These are phyloP conservation scores for Glossophaga mutica DNA, from an alignment of 2,797 vertebrate species.

Conservation along the genomic window DNA sequence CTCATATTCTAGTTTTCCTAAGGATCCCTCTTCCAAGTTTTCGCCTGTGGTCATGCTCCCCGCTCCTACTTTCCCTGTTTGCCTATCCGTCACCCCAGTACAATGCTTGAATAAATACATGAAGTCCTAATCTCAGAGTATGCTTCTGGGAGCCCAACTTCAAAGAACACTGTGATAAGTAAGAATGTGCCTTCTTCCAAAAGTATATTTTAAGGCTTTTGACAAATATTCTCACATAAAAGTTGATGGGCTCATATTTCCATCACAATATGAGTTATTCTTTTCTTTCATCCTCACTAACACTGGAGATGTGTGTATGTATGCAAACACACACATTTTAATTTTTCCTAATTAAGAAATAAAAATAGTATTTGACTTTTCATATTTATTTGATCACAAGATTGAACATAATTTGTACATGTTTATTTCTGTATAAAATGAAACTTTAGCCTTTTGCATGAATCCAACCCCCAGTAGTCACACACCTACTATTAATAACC, in stretches of 20 bases:
- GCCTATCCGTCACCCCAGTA: not conserved
- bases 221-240: not conserved
- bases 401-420: not conserved
- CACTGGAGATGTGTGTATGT: not conserved
- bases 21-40: not conserved
- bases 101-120: not conserved
- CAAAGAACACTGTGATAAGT: not conserved
- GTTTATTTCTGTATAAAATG: not conserved
- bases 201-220: not conserved
- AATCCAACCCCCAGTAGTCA: not conserved
- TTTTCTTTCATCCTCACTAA: not conserved
- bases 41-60: not conserved
- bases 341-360: not conserved
- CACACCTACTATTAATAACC: not conserved
- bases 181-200: not conserved
- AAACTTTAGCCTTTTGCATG: not conserved
- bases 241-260: not conserved
- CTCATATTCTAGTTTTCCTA: not conserved
- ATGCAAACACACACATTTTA: not conserved
- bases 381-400: not conserved
- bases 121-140: not conserved
- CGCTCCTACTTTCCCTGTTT: not conserved
- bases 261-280: not conserved
- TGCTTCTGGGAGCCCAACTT: not conserved
- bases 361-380: not conserved